phyloP scores from a whole-genome alignment of 2,797 vertebrate species.

The Bufotes viridis region DNA sequence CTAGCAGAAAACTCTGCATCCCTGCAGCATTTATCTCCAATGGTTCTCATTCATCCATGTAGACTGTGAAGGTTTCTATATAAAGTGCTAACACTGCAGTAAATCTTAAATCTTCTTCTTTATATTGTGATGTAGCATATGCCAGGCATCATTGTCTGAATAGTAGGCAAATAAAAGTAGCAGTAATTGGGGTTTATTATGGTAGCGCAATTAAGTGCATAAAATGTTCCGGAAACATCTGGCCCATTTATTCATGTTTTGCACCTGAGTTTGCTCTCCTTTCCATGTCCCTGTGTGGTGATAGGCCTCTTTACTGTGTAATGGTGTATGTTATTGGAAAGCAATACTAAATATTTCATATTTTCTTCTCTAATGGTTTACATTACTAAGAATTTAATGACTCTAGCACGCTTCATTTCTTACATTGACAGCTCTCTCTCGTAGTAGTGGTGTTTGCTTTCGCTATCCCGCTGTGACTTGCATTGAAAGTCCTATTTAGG shows the following conservation, averaged over 20 bases:
- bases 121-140: constrained; percentile 1
- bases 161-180: not conserved
- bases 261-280: constrained; percentile 51
- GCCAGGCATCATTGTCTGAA: not conserved
- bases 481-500: constrained; percentile 28
- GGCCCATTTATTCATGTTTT: constrained; percentile 1
- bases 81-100: constrained; percentile 22
- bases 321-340: constrained; percentile 45
- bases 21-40: constrained; percentile 26
- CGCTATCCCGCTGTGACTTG: constrained; percentile 17
- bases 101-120: constrained; percentile 17
- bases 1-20: constrained; percentile 28
- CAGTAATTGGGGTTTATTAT: constrained; percentile 19
- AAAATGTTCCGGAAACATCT: constrained; percentile 36
- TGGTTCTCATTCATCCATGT: constrained; percentile 33
- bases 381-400: constrained; percentile 38
- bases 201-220: not conserved
- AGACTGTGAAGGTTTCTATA: constrained; percentile 16
- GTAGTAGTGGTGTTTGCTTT: not conserved
- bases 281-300: constrained; percentile 23
- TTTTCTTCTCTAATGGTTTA: constrained; percentile 31
- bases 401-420: constrained; percentile 22
- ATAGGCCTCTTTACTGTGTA: constrained; percentile 33
- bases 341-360: constrained; percentile 49
- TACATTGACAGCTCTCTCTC: constrained; percentile 8